Percentiles rank a stretch among this genome's conserved stretches.
Conservation (phyloP, 2,797 vertebrate species). For the Macropus fuliginosus region DNA sequence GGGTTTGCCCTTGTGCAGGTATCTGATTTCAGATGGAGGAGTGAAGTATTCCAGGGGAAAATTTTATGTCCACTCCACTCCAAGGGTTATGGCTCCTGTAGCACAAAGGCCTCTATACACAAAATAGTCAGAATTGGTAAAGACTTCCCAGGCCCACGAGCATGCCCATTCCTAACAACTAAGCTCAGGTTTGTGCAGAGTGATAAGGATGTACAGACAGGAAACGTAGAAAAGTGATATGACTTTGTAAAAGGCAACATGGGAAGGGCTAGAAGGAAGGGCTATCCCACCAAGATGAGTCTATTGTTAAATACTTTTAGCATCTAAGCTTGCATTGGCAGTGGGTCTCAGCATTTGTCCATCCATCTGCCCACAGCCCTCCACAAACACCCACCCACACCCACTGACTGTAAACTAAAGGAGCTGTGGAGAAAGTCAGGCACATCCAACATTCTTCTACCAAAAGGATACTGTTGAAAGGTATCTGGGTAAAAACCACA, state of each 20-base stretch:
- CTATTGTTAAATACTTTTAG: not conserved
- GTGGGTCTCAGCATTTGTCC: not conserved
- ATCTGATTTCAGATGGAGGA: not conserved
- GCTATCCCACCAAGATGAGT: not conserved
- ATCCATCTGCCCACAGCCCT: not conserved
- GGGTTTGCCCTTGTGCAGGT: not conserved
- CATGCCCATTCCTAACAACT: not conserved
- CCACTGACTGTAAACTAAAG: not conserved
- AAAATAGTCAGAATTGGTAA: not conserved
- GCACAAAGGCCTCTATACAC: not conserved
- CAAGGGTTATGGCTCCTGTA: not conserved
- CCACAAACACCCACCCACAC: not conserved
- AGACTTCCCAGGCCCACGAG: not conserved
- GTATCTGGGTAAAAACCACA: not conserved
- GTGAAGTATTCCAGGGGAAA: not conserved
- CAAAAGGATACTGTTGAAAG: not conserved
- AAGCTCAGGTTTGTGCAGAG: not conserved
- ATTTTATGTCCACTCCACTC: not conserved
- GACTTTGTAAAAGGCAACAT: not conserved
- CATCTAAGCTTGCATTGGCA: not conserved
- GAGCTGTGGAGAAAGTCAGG: not conserved
- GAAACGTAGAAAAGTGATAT: not conserved
- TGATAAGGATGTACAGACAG: not conserved
- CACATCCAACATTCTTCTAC: slow-evolving; percentile 21
- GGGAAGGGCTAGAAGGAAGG: not conserved